Evolutionary conservation across 1,140 invertebrate genomes (phyloP).

Genomic region (Anoplophora glabripennis): DNA sequence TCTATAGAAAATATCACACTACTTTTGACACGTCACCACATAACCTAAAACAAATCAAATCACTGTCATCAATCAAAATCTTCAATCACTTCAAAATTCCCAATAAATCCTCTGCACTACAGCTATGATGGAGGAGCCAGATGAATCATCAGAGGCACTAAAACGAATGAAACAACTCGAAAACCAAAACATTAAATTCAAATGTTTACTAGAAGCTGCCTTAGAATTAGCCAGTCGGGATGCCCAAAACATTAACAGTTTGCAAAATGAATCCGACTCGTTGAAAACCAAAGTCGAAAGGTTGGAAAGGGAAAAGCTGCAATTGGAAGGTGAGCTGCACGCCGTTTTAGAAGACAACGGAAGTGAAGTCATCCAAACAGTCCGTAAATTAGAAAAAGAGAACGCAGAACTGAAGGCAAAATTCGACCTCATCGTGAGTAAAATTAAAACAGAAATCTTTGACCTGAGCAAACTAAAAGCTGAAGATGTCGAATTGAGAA

Average conservation of each 20-base stretch:
- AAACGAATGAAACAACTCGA: slow-evolving; percentile 16
- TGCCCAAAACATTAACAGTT: not conserved
- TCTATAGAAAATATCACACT: not conserved
- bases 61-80: not conserved
- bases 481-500: slow-evolving; percentile 1
- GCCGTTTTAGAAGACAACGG: not conserved
- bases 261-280: not conserved
- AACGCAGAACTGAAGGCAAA: not conserved
- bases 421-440: not conserved
- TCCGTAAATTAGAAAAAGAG: slow-evolving; percentile 5
- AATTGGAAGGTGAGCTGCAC: not conserved
- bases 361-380: not conserved
- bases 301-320: slow-evolving; percentile 6
- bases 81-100: slow-evolving; percentile 1
- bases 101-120: not conserved
- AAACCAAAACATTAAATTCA: slow-evolving; percentile 13
- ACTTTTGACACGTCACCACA: not conserved
- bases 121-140: not conserved
- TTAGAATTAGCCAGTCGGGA: slow-evolving; percentile 4
- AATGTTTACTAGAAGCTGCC: not conserved
- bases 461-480: not conserved
- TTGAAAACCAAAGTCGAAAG: not conserved
- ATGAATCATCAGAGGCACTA: slow-evolving; percentile 4
- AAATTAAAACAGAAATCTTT: not conserved
- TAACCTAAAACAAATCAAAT: not conserved